Conservation (phyloP, 2,888 invertebrate species). For the Helobdella robusta region DNA sequence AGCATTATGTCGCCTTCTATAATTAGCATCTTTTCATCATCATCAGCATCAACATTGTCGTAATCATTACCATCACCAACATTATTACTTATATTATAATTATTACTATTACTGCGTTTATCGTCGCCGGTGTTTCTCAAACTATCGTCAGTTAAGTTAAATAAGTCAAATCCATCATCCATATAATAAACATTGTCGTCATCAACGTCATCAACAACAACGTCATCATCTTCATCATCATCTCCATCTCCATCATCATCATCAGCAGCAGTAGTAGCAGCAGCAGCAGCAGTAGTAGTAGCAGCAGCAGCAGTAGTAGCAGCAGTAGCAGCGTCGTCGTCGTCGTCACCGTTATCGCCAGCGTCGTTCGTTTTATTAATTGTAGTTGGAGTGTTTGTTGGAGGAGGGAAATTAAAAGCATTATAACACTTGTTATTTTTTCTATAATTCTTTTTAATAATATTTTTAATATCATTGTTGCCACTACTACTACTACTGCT, state of each 20-base stretch:
- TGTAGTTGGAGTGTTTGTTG: no score
- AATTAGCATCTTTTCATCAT: constrained; percentile 11
- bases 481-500: background rate
- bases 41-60: background rate
- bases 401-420: background rate
- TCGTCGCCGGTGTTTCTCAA: background rate
- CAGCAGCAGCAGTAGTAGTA: background rate
- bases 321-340: background rate
- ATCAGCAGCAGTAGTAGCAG: no score
- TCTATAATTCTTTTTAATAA: background rate
- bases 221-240: constrained; percentile 5
- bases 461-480: background rate
- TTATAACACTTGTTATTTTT: background rate
- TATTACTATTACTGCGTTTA: background rate
- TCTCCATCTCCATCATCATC: background rate
- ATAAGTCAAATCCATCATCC: background rate
- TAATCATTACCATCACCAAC: background rate
- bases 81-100: background rate
- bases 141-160: background rate
- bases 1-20: constrained; percentile 36
- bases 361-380: no score
- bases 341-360: background rate
- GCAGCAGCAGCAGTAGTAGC: constrained; percentile 3
- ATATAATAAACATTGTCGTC: no score
- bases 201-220: no score